Base-by-base conservation (phyloP, 2,888 invertebrate species). In the Drosophila subquinaria region DNA sequence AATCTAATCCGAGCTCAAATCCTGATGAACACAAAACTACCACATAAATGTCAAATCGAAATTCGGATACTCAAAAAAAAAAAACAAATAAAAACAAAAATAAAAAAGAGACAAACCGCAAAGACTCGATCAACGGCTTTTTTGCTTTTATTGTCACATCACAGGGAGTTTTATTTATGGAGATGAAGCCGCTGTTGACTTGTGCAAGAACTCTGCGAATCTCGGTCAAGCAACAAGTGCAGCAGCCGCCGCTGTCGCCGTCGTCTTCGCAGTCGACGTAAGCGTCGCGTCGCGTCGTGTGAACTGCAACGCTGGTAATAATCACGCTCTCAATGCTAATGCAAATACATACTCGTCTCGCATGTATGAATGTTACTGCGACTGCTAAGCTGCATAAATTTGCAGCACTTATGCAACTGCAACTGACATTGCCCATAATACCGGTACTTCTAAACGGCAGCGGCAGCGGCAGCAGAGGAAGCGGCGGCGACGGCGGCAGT, bases 161-260 rank as follows among this genome's bases (percentile, higher is more conserved):
- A 50, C 69, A 50, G 59, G 50, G 36, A 61, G 69, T 35, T 43
- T 43, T 64, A 17, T 55, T 42, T 64, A 59, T 69, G 48, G 43
- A 43, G 64, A 59, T 36, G 59, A 56, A 36, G 47, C 17, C 40
- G 53, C 27, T 50, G 51, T 47, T 56, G 27, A 45, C 53, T 72
- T 71, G 68, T 79, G 82, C 67, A 80, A 77, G 68, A 71, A 74
- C 71, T 56, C 45, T 59, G 64, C 69, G 66, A 83, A 83, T 84
- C 70, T 83, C 83, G 83, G 83, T 83, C 83, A 87, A 83, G 84
- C 88, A 75, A 81, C 89, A 89, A 89, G 89, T 89, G 89, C 89
- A 86, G 55, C 89, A 57, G 52, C 53, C 56, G 17, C 11, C 17
- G 45, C 47, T 6, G 68, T 10, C 43, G 40, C 50, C 3, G 45